A percentile compares a stretch with the other conserved stretches of the same genome.
Evolutionary conservation across 2,797 vertebrate genomes (phyloP).

Genomic region (Tinamus major): DNA sequence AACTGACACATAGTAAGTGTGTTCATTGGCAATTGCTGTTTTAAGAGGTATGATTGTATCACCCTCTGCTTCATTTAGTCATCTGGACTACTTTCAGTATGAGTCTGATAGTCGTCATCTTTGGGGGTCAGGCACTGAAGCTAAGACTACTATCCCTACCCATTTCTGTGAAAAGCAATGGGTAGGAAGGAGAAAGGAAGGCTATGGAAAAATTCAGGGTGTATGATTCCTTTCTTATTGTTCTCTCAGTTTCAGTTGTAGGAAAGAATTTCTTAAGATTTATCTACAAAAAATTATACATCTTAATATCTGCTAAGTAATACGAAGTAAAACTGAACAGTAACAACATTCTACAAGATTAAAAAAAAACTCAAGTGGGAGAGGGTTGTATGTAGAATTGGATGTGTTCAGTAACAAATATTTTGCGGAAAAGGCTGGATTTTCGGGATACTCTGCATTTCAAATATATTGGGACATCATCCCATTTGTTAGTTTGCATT

Average conservation of each 20-base stretch:
- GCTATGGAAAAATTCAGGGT: neutral
- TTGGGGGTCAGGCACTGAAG: rapidly evolving
- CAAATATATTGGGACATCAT: rapidly evolving
- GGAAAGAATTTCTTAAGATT: neutral
- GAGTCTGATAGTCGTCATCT: neutral
- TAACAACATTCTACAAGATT: neutral
- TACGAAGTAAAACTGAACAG: neutral
- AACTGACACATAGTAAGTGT: neutral
- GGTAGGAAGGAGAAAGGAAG: neutral
- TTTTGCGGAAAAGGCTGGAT: neutral
- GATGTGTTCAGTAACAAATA: neutral
- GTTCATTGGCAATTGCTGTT: neutral
- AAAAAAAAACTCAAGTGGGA: neutral
- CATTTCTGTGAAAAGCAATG: neutral
- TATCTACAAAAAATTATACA: neutral
- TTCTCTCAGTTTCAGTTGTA: neutral
- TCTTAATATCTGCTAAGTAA: neutral
- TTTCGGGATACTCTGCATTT: neutral
- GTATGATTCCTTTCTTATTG: neutral
- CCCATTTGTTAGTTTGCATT: neutral
- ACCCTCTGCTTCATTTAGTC: neutral
- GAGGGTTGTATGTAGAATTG: neutral
- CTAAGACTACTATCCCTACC: neutral
- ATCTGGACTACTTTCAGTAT: neutral
- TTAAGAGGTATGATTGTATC: neutral